Evolutionary conservation across 2,888 invertebrate genomes (phyloP), one percentile per base, ranked within the genome.

Genomic region (Chymomyza procnemis): DNA sequence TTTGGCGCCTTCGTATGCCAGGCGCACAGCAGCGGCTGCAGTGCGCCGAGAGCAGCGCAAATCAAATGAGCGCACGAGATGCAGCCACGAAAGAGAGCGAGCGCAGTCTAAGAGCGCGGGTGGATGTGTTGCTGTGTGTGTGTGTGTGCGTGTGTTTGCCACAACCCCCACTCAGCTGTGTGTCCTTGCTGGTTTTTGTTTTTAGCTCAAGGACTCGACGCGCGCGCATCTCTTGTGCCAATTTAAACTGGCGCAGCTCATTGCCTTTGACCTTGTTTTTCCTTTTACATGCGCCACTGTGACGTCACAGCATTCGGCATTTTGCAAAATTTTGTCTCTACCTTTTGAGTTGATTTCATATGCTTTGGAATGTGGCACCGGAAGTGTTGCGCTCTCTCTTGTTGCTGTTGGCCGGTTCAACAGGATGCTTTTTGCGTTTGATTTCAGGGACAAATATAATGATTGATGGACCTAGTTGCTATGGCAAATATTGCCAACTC

Each of bases 361-460:
- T 74, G 58, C 74, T 68, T 54, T 60, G 79, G 77, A 78, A 80
- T 80, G 77, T 50, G 22, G 60, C 48, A 69, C 74, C 85, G 82
- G 78, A 86, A 76, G 67, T 71, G 55, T 12, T 30, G 60, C 72
- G 66, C 66, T 74, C 75, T 60, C 63, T 57, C 63, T 57, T 22
- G 47, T 50, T 64, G 54, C 85, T 89, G 89, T 65, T 75, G 66
- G 76, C 89, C 89, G 84, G 75, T 57, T 78, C 50, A 47, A 57
- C 68, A 84, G 83, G 85, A 89, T 89, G 88, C 89, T 89, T 89
- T 89, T 89, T 89, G 88, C 88, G 88, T 89, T 89, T 89, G 89
- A 89, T 89, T 89, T 89, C 88, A 88, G 89, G 88, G 88, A 89
- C 88, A 87, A 82, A 76, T 83, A 72, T 78, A 76, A 85, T 88